Conservation (phyloP, 2,888 invertebrate genomes). For the Mongoloraphidia duomilia region DNA sequence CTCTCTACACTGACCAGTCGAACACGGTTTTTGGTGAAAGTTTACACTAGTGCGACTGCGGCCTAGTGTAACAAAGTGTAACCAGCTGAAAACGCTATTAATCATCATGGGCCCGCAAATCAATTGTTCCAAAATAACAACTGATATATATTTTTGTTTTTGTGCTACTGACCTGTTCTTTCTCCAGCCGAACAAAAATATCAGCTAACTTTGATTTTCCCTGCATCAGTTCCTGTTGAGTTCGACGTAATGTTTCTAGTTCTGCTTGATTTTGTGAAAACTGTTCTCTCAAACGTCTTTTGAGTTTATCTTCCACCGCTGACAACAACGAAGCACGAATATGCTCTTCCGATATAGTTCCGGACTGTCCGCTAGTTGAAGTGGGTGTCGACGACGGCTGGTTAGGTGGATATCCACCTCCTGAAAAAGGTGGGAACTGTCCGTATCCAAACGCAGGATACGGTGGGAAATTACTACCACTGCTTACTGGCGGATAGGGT, state of each 20-base stretch:
- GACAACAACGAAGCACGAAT: conserved; percentile 85
- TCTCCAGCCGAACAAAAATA: conserved; percentile 60
- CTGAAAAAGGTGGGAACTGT: conserved; percentile 13
- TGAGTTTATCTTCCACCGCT: conserved; percentile 89
- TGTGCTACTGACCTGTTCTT: conserved; percentile 40
- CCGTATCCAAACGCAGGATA: neutral
- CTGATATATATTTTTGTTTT: neutral
- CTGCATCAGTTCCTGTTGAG: conserved; percentile 71
- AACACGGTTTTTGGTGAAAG: no score
- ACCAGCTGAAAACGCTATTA: no score
- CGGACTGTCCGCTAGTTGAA: conserved; percentile 34
- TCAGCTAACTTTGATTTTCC: conserved; percentile 72
- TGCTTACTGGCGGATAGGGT: conserved; percentile 37
- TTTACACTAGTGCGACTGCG: no score
- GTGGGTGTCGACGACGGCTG: conserved; percentile 24
- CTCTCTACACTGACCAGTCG: no score
- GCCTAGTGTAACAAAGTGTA: no score
- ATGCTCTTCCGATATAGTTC: conserved; percentile 91
- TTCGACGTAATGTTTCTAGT: conserved; percentile 72
- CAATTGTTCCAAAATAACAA: neutral
- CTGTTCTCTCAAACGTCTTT: conserved; percentile 74
- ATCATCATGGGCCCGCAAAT: neutral
- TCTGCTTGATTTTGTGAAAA: conserved; percentile 86
- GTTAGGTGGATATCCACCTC: conserved; percentile 23
- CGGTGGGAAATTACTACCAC: conserved; percentile 21